These are phyloP conservation scores for Phenganax marumi DNA, from an alignment of 92 coral and sea anemone species.

Conservation along the genomic window DNA sequence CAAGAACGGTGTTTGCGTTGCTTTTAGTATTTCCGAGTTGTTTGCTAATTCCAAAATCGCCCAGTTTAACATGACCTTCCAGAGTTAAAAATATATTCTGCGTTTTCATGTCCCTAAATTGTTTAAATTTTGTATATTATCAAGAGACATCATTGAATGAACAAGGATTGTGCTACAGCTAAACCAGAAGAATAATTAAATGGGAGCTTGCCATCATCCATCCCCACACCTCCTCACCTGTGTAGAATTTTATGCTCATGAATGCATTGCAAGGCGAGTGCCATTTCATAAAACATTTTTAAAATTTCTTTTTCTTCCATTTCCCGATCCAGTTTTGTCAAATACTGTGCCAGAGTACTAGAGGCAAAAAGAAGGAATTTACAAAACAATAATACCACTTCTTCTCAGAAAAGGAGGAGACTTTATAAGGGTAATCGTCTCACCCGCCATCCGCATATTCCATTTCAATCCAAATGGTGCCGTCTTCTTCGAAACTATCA, in stretches of 20 bases:
- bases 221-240: conserved; percentile 73
- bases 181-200: not conserved
- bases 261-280: conserved; percentile 87
- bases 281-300: conserved; percentile 84
- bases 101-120: conserved; percentile 87
- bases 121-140: too few relatives aligned
- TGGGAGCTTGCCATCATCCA: not conserved
- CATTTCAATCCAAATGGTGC: conserved; percentile 98
- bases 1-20: conserved; percentile 82
- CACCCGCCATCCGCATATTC: conserved; percentile 99
- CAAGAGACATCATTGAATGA: not conserved
- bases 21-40: conserved; percentile 96
- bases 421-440: not conserved
- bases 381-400: not conserved
- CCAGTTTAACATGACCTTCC: conserved; percentile 93
- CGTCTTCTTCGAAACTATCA: conserved; percentile 98
- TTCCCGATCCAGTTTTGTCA: conserved; percentile 78
- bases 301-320: conserved; percentile 94
- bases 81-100: conserved; percentile 91
- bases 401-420: not conserved
- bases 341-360: conserved; percentile 88
- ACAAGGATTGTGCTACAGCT: not conserved
- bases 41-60: conserved; percentile 98
- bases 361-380: not conserved
- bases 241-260: conserved; percentile 86